These are phyloP conservation scores for Escarpia spicata DNA, from an alignment of 2,888 invertebrate genomes.

Conservation along the genomic window DNA sequence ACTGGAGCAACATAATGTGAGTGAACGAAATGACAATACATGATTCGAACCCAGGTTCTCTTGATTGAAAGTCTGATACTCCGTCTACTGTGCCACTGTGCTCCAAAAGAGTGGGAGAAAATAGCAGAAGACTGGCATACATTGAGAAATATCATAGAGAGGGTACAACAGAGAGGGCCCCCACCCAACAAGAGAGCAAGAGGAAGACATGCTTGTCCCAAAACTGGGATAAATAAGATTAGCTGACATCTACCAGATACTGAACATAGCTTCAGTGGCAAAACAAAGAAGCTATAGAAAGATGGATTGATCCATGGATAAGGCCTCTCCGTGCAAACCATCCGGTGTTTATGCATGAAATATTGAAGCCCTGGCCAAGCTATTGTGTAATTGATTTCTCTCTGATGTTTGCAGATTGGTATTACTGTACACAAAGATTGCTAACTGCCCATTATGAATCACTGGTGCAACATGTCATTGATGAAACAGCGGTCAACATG, in stretches of 20 bases:
- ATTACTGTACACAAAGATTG: background rate
- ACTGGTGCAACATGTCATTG: background rate
- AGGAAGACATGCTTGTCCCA: background rate
- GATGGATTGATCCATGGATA: background rate
- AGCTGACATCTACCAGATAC: background rate
- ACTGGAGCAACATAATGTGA: too few species aligned
- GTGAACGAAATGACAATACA: too few species aligned
- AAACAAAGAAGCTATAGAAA: background rate
- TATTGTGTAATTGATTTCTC: slow-evolving; percentile 2
- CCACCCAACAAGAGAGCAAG: background rate
- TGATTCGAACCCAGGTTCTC: too few species aligned
- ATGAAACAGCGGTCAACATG: background rate
- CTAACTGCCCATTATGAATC: too few species aligned
- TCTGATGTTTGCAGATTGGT: background rate
- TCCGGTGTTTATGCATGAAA: background rate
- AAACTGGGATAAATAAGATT: background rate
- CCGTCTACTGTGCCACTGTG: too few species aligned
- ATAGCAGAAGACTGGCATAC: too few species aligned
- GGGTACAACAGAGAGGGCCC: background rate
- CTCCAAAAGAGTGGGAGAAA: too few species aligned
- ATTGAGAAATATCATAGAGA: too few species aligned
- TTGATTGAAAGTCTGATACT: too few species aligned
- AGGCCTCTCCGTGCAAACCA: background rate
- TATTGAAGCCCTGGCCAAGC: background rate
- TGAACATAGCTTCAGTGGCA: background rate